phyloP scores from a whole-genome alignment of 2,797 vertebrate species.

The Galagoides demidoff region DNA sequence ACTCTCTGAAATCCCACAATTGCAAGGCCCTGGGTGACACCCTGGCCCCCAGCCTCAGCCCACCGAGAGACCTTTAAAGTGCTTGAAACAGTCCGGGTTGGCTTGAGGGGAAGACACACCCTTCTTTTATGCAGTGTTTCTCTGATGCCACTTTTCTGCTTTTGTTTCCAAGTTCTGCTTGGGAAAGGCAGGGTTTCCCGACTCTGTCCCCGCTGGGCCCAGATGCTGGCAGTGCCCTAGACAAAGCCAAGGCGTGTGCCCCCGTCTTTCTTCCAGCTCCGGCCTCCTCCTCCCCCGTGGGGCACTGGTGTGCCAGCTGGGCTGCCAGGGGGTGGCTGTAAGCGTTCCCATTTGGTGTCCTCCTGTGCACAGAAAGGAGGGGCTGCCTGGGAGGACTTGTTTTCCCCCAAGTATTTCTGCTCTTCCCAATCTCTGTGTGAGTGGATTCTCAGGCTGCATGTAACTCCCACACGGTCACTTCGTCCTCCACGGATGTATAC shows the following conservation, averaged over 20 bases:
- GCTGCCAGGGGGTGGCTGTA: rapidly evolving
- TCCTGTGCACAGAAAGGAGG: rapidly evolving
- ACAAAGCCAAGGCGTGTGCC: rapidly evolving
- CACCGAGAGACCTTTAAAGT: rapidly evolving
- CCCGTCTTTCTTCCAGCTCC: rapidly evolving
- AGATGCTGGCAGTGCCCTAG: rapidly evolving
- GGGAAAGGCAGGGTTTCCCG: not conserved
- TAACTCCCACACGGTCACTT: rapidly evolving
- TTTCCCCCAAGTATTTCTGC: rapidly evolving
- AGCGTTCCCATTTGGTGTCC: rapidly evolving
- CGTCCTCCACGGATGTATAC: rapidly evolving
- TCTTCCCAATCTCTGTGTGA: not conserved
- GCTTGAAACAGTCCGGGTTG: rapidly evolving
- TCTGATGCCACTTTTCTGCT: rapidly evolving
- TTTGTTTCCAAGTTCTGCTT: not conserved
- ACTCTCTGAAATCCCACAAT: too few relatives aligned
- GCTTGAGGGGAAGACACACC: rapidly evolving
- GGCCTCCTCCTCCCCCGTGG: rapidly evolving
- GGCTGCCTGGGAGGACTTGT: rapidly evolving
- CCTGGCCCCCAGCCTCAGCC: rapidly evolving
- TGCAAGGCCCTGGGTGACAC: rapidly evolving
- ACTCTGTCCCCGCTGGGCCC: rapidly evolving
- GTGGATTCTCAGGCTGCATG: not conserved
- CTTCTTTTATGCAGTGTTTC: rapidly evolving
- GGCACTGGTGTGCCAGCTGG: rapidly evolving